Percentiles rank a stretch among this genome's conserved stretches.
Evolutionary conservation across 2,888 invertebrate species (phyloP).

Genomic region (Hypomecis atomaria): DNA sequence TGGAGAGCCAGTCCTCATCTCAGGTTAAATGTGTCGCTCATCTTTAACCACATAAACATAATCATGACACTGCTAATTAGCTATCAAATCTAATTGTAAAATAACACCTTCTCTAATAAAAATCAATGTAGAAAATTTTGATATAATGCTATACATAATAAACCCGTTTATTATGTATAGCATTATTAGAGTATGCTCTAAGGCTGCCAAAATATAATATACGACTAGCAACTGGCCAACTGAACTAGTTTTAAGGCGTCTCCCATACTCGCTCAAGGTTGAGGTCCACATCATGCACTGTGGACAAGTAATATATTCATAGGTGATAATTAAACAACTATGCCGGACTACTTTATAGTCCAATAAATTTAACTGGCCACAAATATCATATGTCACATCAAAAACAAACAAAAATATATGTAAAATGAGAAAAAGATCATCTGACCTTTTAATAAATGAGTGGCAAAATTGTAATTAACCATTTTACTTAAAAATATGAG

Average conservation of each 20-base stretch:
- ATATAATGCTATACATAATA: conserved; percentile 25
- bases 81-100: no score
- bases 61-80: no score
- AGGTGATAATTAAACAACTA: conserved; percentile 26
- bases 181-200: conserved; percentile 33
- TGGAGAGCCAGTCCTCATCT: no score
- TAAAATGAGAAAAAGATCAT: conserved; percentile 8
- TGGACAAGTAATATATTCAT: conserved; percentile 39
- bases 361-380: conserved; percentile 20
- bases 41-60: no score
- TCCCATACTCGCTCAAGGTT: conserved; percentile 45
- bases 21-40: no score
- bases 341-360: conserved; percentile 19
- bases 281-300: conserved; percentile 46
- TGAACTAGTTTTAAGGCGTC: conserved; percentile 49
- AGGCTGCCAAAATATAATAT: conserved; percentile 27
- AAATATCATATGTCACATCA: conserved; percentile 34
- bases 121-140: conserved; percentile 34
- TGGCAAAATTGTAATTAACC: conserved; percentile 2
- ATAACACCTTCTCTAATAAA: neutral
- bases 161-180: conserved; percentile 40
- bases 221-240: conserved; percentile 44
- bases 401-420: conserved; percentile 24
- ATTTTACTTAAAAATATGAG: no score
- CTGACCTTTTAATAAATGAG: neutral